A percentile compares a stretch with the other conserved stretches of the same genome.
Conservation (phyloP, 1,140 invertebrate genomes). For the Sycophila sp. region DNA sequence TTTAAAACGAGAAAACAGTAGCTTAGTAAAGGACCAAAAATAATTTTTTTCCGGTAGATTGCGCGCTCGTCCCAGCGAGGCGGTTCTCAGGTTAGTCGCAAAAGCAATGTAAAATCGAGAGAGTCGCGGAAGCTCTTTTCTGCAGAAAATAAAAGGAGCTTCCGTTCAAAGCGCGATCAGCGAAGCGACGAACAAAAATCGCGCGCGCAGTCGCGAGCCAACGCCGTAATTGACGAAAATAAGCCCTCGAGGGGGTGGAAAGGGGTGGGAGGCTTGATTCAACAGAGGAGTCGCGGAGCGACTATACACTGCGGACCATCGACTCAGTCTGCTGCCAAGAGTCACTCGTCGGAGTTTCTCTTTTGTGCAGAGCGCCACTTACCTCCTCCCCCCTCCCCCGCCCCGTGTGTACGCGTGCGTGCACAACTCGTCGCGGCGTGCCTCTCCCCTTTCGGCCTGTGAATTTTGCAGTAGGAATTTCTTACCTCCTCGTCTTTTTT, state of each 20-base stretch:
- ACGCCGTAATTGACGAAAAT: slow-evolving; percentile 17
- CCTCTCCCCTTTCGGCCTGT: neutral
- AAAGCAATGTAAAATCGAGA: no score
- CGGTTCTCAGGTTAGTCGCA: no score
- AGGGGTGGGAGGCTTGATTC: neutral
- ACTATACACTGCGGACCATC: neutral
- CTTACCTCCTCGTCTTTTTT: no score
- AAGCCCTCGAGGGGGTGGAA: neutral
- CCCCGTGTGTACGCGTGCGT: neutral
- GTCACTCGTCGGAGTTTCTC: slow-evolving; percentile 16
- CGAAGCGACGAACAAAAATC: neutral
- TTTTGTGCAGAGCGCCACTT: no score
- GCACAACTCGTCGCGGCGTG: neutral
- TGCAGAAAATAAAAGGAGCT: no score
- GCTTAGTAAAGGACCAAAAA: no score
- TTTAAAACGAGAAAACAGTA: no score
- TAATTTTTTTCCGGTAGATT: no score
- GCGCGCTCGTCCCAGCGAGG: no score
- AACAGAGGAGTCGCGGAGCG: neutral
- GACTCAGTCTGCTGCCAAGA: slow-evolving; percentile 17
- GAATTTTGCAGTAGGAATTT: neutral
- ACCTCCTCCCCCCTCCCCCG: no score
- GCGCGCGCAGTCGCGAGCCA: neutral
- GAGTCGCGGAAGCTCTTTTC: no score
- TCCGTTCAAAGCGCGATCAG: no score